A percentile compares a stretch with the other conserved stretches of the same genome.
Evolutionary conservation across 2,113 vertebrate genomes (phyloP).

Genomic region (Indicator indicator): DNA sequence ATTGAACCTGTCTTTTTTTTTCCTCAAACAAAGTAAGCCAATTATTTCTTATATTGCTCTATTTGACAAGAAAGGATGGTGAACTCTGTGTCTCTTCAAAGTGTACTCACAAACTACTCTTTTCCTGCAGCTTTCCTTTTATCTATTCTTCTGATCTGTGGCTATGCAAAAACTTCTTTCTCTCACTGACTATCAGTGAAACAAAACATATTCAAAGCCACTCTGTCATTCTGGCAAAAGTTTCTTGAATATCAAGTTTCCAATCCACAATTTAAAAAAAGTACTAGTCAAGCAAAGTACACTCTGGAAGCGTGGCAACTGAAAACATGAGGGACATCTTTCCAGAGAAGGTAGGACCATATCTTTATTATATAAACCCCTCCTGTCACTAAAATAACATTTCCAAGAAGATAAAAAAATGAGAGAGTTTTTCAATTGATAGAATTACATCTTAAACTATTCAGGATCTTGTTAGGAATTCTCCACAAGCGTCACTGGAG

Average conservation of each 20-base stretch:
- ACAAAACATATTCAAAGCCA: background rate
- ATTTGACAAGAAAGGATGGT: slow-evolving; percentile 10
- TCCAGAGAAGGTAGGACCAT: background rate
- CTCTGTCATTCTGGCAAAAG: background rate
- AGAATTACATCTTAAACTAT: background rate
- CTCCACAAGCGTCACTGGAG: background rate
- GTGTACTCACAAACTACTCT: background rate
- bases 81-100: background rate
- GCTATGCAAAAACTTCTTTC: background rate
- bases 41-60: slow-evolving; percentile 27
- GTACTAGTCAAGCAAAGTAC: background rate
- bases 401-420: background rate
- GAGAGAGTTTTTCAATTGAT: background rate
- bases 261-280: background rate
- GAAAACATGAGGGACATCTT: background rate
- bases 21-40: background rate
- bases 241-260: background rate
- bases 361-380: background rate
- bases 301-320: background rate
- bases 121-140: background rate
- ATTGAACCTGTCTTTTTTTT: background rate
- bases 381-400: background rate
- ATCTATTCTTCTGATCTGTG: background rate
- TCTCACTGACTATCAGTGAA: background rate
- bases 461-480: background rate